Conservation (phyloP, 2,888 invertebrate genomes). For the Eustalomyia histrio region DNA sequence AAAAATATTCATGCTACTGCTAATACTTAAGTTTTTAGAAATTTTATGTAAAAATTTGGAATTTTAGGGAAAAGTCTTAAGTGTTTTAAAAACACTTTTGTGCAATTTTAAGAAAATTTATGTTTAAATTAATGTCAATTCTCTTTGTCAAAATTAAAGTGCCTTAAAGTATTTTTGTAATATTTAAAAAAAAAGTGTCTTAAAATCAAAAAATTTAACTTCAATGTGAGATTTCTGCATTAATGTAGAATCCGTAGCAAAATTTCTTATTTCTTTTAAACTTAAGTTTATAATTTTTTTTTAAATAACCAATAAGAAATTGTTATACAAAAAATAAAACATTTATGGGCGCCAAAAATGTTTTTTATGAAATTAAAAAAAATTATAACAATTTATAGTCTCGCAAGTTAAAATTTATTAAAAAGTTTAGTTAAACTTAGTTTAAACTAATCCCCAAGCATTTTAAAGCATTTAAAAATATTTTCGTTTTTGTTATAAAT, state of each 20-base stretch:
- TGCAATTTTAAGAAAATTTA: constrained; percentile 51
- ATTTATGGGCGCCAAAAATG: too few relatives aligned
- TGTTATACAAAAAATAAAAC: too few relatives aligned
- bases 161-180: constrained; percentile 65
- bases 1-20: constrained; percentile 75
- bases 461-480: not conserved
- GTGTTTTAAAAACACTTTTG: constrained; percentile 50
- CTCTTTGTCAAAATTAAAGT: constrained; percentile 51
- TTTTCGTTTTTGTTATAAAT: not conserved
- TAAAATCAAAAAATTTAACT: not conserved
- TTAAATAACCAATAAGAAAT: too few relatives aligned
- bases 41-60: constrained; percentile 7
- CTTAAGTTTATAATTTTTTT: too few relatives aligned
- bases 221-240: too few relatives aligned
- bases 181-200: constrained; percentile 35
- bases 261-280: too few relatives aligned
- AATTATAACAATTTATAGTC: too few relatives aligned
- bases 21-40: constrained; percentile 37
- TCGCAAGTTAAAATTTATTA: too few relatives aligned
- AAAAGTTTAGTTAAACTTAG: too few relatives aligned
- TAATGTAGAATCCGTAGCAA: too few relatives aligned
- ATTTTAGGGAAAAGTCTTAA: not conserved
- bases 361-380: too few relatives aligned
- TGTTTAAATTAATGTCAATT: constrained; percentile 10
- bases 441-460: too few relatives aligned